Percentiles rank a stretch among this genome's conserved stretches.
Conservation (phyloP, 2,113 vertebrate genomes). For the Natator depressus region DNA sequence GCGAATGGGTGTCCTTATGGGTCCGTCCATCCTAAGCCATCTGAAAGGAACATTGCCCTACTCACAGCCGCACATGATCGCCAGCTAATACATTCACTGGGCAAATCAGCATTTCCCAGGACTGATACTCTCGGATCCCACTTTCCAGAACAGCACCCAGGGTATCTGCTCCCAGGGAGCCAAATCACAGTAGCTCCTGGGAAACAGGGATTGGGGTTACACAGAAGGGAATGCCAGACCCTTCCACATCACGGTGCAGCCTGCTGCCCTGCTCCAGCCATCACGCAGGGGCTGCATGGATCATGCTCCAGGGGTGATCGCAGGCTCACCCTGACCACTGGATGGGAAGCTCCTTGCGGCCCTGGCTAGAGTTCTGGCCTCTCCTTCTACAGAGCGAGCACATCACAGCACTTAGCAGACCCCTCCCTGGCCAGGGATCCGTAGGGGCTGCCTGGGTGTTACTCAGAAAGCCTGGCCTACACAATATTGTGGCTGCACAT, state of each 20-base stretch:
- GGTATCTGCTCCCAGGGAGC: not conserved
- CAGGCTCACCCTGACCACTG: no score
- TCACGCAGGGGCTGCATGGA: not conserved
- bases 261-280: not conserved
- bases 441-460: not conserved
- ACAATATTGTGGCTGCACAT: not conserved
- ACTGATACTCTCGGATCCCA: not conserved
- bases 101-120: not conserved
- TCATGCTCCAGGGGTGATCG: not conserved
- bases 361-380: not conserved
- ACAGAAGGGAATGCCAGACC: not conserved
- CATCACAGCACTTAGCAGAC: not conserved
- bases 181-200: not conserved
- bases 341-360: not conserved
- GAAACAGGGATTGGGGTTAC: not conserved
- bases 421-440: accelerated
- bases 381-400: not conserved
- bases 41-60: not conserved
- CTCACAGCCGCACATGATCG: not conserved
- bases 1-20: not conserved
- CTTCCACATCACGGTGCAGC: not conserved
- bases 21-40: not conserved
- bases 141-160: not conserved
- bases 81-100: not conserved
- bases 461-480: not conserved